Percentiles rank a stretch among this genome's conserved stretches.
Conservation (phyloP, 2,797 vertebrate species). For the Melopsittacus undulatus region DNA sequence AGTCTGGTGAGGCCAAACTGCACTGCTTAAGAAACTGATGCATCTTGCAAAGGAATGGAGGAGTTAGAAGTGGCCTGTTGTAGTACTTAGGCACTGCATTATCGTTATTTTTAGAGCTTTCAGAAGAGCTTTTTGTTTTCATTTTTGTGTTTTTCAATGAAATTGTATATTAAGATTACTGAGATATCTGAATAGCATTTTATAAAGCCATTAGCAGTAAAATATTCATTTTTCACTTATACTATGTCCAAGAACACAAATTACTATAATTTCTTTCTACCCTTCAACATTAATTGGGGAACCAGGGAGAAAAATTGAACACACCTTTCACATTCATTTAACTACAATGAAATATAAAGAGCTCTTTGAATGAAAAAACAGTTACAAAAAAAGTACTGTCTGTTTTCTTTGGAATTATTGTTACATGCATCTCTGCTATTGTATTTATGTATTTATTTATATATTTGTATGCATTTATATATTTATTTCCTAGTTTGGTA, state of each 20-base stretch:
- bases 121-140: not conserved
- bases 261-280: conserved; percentile 12
- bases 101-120: not conserved
- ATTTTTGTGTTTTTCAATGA: not conserved
- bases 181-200: not conserved
- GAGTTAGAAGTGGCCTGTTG: not conserved
- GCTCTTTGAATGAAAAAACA: not conserved
- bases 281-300: conserved; percentile 16
- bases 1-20: not conserved
- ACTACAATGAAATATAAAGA: conserved; percentile 8
- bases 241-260: conserved; percentile 45
- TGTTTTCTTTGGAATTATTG: not conserved
- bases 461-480: not conserved
- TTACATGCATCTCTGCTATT: not conserved
- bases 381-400: not conserved
- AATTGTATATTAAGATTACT: not conserved
- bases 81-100: not conserved
- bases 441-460: not conserved
- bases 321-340: conserved; percentile 28
- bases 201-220: conserved; percentile 38
- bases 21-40: not conserved
- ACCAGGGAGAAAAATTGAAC: conserved; percentile 24
- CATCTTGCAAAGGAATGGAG: not conserved
- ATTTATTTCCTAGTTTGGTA: not conserved
- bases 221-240: conserved; percentile 39